Evolutionary conservation across 2,888 invertebrate species (phyloP), one percentile per base, ranked within the genome.

Genomic region (Dugesia japonica): DNA sequence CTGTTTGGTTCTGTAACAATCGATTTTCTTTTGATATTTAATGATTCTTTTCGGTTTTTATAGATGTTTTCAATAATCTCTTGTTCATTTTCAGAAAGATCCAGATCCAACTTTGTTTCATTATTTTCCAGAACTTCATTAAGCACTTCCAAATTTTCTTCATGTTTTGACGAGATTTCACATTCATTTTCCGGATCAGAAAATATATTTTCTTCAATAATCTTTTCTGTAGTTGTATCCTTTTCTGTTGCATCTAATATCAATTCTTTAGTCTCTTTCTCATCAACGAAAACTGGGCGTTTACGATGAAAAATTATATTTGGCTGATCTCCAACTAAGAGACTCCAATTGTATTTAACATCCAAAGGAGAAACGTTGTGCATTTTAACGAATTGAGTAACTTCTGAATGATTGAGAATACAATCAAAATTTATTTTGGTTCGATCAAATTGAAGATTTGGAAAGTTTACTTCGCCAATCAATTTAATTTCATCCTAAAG

Each of bases 401-500:
- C 83, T 42, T 85, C 85, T 0, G 86, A 86, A 75, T 86, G 86
- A 78, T 86, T 82, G 31, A 86, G 82, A 79, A 89, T 85, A 81
- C 89, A 89, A 72, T 87, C 87, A 81, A 90, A 89, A 82, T 89
- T 87, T 1, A 89, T 82, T 78, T 84, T 83, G 17, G 85, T 85
- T 71, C 88, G 87, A 78, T 86, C 82, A 76, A 89, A 84, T 56
- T 85, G 85, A 73, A 90, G 82, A 81, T 89, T 89, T 0, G 90
- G 90, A 81, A 88, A 90, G 83, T 89, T 88, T 0, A 90, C 87
- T 82, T 87, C 87, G 33, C 89, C 90, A 72, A 83, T 84, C 71
- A 90, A 82, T 79, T 87, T 86, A 73, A 90, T 86, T 78, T 85
- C 86, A 81, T 89, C 89, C 90, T 90, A 38, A 26, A 71, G 42